Base-by-base conservation (phyloP, 2,888 invertebrate genomes). In the Branchellion lobata region DNA sequence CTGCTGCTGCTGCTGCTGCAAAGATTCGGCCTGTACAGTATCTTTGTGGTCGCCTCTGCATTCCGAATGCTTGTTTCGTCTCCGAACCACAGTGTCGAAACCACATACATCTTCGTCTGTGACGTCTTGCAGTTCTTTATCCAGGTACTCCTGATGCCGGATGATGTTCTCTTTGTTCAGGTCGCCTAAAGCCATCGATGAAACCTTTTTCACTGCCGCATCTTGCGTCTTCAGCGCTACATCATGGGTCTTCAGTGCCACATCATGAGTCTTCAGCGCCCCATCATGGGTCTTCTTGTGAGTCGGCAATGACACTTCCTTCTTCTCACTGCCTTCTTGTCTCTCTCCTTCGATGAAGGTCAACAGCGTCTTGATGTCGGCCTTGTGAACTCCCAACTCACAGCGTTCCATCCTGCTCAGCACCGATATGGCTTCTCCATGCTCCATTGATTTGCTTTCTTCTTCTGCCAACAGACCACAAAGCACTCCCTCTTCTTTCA, bases 51-150 rank as follows among this genome's bases (percentile, higher is more conserved):
- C 61, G 5, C 21, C 61, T 57, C 21, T n/a, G 24, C 61, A 57
- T 24, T 24, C 21, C 24, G 61, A 57, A 24, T 57, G 61, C 61
- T 57, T 57, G 61, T 57, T 57, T n/a, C 61, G 5, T n/a, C 21
- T 57, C 61, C 61, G 5, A 5, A 57, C 61, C 21, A 57, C 61
- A 57, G 61, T 57, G 21, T 14, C 61, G 21, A 57, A 57, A 3
- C n/a, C 61, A 18, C 11, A 3, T 5, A 5, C 8, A 57, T 57
- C 61, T 57, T 3, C 61, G 3, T 24, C 21, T 3, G 5, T 8
- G 3, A 5, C 61, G n/a, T 57, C 61, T 57, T 57, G 61, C 61
- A 57, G 61, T 24, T 57, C 61, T n/a, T 57, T 57, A n/a, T 57
- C 61, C 24, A 57, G 24, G 21, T 57, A 57, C 24, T 57, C 61